Evolutionary conservation across 2,797 vertebrate genomes (phyloP).

Genomic region (Babyrousa celebensis): DNA sequence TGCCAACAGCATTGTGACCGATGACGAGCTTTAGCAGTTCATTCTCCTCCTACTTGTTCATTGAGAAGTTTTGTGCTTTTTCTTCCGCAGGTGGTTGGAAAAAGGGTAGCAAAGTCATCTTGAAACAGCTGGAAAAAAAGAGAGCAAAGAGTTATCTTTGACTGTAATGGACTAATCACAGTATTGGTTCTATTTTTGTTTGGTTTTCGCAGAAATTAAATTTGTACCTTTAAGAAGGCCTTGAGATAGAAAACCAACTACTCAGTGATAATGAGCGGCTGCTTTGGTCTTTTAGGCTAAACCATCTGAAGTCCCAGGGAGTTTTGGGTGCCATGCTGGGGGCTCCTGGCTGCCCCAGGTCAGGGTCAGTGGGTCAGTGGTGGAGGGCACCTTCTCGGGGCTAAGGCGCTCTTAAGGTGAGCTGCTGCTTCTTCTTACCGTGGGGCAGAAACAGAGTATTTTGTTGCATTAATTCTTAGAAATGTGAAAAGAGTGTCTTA

Average conservation of each 20-base stretch:
- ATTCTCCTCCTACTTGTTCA: background rate
- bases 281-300: background rate
- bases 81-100: background rate
- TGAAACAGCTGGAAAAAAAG: background rate
- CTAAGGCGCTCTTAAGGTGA: background rate
- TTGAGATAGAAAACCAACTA: background rate
- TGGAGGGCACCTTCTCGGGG: background rate
- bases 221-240: background rate
- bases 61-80: background rate
- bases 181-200: background rate
- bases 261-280: background rate
- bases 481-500: background rate
- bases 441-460: background rate
- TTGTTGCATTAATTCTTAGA: conserved; percentile 6
- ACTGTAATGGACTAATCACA: background rate
- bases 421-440: background rate
- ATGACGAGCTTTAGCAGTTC: background rate
- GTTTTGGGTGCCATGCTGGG: background rate
- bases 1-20: background rate
- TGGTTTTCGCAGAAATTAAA: background rate
- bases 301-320: background rate
- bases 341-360: background rate
- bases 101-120: background rate
- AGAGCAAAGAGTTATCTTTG: background rate
- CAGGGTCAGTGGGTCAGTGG: no score